A percentile compares a stretch with the other conserved stretches of the same genome.
phyloP scores from a whole-genome alignment of 2,797 vertebrate genomes.

The Lutjanus argentimaculatus region DNA sequence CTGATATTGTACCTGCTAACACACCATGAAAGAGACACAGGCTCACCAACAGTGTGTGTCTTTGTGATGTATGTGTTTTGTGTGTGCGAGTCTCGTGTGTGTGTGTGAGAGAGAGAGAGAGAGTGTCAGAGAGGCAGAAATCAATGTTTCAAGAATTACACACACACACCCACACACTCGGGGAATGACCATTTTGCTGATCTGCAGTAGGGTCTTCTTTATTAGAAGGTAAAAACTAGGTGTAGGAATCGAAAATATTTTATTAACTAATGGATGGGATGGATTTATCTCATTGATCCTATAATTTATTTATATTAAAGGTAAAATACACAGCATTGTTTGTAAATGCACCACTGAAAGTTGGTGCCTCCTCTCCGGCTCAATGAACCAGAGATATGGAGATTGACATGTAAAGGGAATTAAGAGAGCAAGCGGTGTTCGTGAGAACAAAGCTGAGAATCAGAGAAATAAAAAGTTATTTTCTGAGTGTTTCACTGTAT shows the following conservation, averaged over 20 bases:
- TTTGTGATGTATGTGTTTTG: slow-evolving; percentile 81
- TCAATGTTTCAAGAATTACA: slow-evolving; percentile 38
- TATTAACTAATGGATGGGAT: not conserved
- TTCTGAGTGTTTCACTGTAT: too few species aligned
- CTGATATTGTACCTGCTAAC: slow-evolving; percentile 91
- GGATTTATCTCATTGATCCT: not conserved
- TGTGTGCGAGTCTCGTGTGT: slow-evolving; percentile 76
- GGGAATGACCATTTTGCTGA: slow-evolving; percentile 23
- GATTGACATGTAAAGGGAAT: too few species aligned
- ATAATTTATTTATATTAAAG: not conserved
- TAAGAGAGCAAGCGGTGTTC: too few species aligned
- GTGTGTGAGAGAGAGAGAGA: slow-evolving; percentile 65
- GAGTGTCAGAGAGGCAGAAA: slow-evolving; percentile 64
- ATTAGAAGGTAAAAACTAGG: not conserved
- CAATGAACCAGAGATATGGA: too few species aligned
- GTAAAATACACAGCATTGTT: too few species aligned
- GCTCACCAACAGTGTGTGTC: slow-evolving; percentile 79
- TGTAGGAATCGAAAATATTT: not conserved
- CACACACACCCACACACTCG: slow-evolving; percentile 7
- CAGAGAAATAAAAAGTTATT: too few species aligned
- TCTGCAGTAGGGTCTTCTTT: slow-evolving; percentile 15
- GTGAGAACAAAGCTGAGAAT: too few species aligned
- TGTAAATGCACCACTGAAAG: too few species aligned
- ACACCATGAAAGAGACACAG: slow-evolving; percentile 88
- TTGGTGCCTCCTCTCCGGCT: too few species aligned